Evolutionary conservation across 2,888 invertebrate genomes (phyloP).

Genomic region (Poecilobothrus nobilitatus): DNA sequence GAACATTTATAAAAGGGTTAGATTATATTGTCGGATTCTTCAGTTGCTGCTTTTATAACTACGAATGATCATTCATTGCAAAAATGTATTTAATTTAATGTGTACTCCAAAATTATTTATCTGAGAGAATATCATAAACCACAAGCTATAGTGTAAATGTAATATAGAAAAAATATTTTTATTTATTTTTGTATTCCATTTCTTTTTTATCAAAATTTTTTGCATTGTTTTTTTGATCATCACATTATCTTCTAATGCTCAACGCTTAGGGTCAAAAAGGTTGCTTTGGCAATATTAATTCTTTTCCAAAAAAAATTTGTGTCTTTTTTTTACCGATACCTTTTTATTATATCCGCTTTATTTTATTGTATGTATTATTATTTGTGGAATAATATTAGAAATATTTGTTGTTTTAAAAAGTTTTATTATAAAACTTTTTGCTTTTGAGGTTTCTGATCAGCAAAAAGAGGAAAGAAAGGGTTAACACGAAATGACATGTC

Average conservation of each 20-base stretch:
- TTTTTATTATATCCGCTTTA: not conserved
- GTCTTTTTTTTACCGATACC: not conserved
- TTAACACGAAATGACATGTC: no score
- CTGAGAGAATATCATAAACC: not conserved
- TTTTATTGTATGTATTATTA: not conserved
- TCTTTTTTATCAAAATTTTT: not conserved
- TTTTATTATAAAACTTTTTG: not conserved
- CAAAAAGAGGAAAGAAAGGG: no score
- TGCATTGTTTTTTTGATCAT: not conserved
- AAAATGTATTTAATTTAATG: no score
- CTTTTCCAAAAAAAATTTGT: not conserved
- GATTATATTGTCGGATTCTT: not conserved
- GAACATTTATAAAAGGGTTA: not conserved
- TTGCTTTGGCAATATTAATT: not conserved
- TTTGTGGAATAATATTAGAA: not conserved
- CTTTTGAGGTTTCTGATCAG: not conserved
- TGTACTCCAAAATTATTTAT: not conserved
- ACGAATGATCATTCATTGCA: no score
- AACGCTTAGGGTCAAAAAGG: not conserved
- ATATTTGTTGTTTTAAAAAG: not conserved
- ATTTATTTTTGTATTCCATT: not conserved
- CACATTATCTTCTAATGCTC: slow-evolving; percentile 1
- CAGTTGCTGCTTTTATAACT: not conserved
- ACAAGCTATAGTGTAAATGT: slow-evolving; percentile 1
- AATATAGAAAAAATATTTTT: not conserved